A percentile compares a stretch with the other conserved stretches of the same genome.
Conservation (phyloP, 1,140 invertebrate species). For the Diuraphis noxia region DNA sequence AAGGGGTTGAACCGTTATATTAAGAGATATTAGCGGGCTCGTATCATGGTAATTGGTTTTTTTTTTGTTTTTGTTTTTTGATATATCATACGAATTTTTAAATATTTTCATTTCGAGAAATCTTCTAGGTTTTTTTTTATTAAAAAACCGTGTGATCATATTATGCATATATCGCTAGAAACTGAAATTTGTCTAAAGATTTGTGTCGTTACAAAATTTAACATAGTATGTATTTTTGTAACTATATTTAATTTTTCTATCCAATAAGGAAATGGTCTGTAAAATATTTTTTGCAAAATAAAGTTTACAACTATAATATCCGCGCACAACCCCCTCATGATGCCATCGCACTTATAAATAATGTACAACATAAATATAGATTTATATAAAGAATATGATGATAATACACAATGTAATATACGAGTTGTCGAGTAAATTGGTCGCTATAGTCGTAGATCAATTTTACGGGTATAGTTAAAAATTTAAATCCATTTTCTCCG, state of each 20-base stretch:
- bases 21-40: conserved; percentile 13
- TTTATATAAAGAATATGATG: not conserved
- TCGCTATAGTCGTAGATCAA: not conserved
- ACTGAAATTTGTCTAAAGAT: too few relatives aligned
- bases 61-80: not conserved
- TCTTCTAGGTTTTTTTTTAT: not conserved
- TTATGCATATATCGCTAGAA: not conserved
- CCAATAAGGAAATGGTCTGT: too few relatives aligned
- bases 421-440: not conserved
- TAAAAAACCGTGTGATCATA: not conserved
- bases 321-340: too few relatives aligned
- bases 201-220: too few relatives aligned
- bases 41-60: not conserved
- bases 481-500: conserved; percentile 25
- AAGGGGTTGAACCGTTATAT: conserved; percentile 22
- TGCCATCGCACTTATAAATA: too few relatives aligned
- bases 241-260: too few relatives aligned
- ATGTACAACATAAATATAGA: not conserved
- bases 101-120: not conserved
- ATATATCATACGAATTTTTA: not conserved
- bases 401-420: not conserved
- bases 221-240: too few relatives aligned
- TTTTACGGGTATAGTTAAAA: conserved; percentile 13
- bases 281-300: too few relatives aligned
- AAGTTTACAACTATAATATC: too few relatives aligned